Evolutionary conservation across 2,113 vertebrate species (phyloP), one percentile per base, ranked within the genome.

Genomic region (Paramormyrops kingsleyae): DNA sequence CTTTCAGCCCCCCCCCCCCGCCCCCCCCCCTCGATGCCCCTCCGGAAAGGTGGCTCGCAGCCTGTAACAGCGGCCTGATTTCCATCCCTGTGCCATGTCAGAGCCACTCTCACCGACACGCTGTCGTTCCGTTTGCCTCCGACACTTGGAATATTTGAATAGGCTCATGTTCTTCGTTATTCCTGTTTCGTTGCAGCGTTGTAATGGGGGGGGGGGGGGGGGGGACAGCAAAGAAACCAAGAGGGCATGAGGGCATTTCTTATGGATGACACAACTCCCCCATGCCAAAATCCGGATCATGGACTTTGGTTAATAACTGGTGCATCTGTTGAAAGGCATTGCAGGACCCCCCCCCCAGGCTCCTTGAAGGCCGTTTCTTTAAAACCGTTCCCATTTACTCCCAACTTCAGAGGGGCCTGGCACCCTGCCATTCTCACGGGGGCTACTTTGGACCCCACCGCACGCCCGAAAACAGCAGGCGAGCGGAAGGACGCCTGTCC

Each of bases 381-480:
- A 93, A 94, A 94, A 93, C 92, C 92, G 39, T 90, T 93, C 91
- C 92, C 87, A 88, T 93, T 93, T 94, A 92, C 92, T 88, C 91
- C 90, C 8, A 35, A 59, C 93, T 93, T 93, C 90, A 92, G 89
- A 94, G 94, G 91, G 39, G 88, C 90, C 90, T 94, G 94, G 93
- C 94, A 87, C 90, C 50, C 92, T 94, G 96, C 95, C 96, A 94
- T 94, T 90, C 95, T 93, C 92, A 93, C 93, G 94, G 95, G 93
- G 94, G 95, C 94, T 94, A 88, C 92, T 91, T 92, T 94, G 94
- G 94, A 90, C 94, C 93, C 91, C 83, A 90, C 94, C 93, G 93
- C 91, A 91, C 89, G 93, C 94, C 95, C 94, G 90, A 93, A 95
- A 96, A 95, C 96, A 95, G 94, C 93, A 95, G 92, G 93, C 92